phyloP scores from a whole-genome alignment of 2,797 vertebrate genomes.

The Sardinella longiceps region DNA sequence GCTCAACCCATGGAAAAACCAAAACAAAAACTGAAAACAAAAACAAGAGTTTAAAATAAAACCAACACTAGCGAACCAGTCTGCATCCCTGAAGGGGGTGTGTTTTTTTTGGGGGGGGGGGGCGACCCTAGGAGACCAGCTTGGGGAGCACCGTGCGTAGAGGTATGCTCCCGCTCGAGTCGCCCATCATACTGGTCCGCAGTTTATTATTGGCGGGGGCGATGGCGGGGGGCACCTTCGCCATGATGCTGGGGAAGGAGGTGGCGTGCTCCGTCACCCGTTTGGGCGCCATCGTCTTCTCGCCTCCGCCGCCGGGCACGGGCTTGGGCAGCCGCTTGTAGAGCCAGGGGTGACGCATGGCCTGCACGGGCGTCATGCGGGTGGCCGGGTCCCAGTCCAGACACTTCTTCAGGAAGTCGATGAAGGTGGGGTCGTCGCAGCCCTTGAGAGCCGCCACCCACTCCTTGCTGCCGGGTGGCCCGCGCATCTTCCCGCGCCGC shows the following conservation, averaged over 20 bases:
- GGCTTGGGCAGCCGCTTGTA: constrained; percentile 86
- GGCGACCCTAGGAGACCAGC: constrained; percentile 85
- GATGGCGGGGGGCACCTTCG: constrained; percentile 84
- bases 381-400: constrained; percentile 93
- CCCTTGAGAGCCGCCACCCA: constrained; percentile 91
- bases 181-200: constrained; percentile 87
- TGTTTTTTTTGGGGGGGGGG: neutral
- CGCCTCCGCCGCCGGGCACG: constrained; percentile 63
- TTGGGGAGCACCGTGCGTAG: constrained; percentile 94
- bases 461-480: constrained; percentile 91
- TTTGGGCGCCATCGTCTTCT: constrained; percentile 80
- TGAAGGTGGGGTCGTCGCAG: constrained; percentile 90
- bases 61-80: constrained; percentile 56
- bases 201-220: constrained; percentile 87
- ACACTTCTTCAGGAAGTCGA: constrained; percentile 94
- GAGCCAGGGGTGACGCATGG: constrained; percentile 93
- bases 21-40: constrained; percentile 64
- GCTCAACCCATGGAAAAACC: constrained; percentile 70
- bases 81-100: constrained; percentile 70
- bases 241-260: constrained; percentile 88
- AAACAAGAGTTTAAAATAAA: constrained; percentile 63
- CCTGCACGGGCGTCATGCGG: constrained; percentile 90
- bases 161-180: constrained; percentile 83
- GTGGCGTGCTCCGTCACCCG: constrained; percentile 80
- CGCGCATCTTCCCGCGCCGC: constrained; percentile 89